phyloP scores from a whole-genome alignment of 2,888 invertebrate genomes.

The Tromatobia lineatoria region DNA sequence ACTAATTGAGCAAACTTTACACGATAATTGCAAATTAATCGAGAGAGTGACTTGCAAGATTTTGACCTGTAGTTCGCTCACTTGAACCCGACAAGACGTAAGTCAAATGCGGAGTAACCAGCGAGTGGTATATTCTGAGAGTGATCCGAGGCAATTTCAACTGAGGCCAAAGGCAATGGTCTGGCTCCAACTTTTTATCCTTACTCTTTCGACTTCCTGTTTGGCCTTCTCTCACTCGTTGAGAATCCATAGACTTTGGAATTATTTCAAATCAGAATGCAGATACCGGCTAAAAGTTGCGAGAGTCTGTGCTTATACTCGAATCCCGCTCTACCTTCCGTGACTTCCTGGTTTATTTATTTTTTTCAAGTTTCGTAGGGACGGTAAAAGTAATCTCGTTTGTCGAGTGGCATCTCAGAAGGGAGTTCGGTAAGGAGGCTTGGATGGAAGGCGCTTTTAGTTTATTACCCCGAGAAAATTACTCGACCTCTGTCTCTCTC shows the following conservation, averaged over 20 bases:
- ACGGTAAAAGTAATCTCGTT: constrained; percentile 76
- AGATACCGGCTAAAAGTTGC: constrained; percentile 60
- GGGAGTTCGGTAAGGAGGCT: constrained; percentile 66
- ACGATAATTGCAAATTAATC: background rate
- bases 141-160: constrained; percentile 66
- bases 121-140: constrained; percentile 31
- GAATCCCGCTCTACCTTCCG: constrained; percentile 5
- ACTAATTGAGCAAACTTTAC: background rate
- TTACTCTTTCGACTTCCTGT: constrained; percentile 25
- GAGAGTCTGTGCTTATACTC: constrained; percentile 41
- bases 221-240: constrained; percentile 33
- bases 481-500: constrained; percentile 67
- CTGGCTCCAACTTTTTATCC: constrained; percentile 57
- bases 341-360: constrained; percentile 49
- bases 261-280: constrained; percentile 66
- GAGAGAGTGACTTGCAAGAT: constrained; percentile 15
- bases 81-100: constrained; percentile 21
- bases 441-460: constrained; percentile 75
- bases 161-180: constrained; percentile 56
- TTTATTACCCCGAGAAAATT: constrained; percentile 78
- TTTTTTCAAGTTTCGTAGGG: constrained; percentile 72
- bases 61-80: constrained; percentile 25
- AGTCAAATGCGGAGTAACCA: constrained; percentile 41
- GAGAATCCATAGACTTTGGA: constrained; percentile 59
- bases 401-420: constrained; percentile 63